A percentile compares a stretch with the other conserved stretches of the same genome.
These are phyloP conservation scores for Barnardius zonarius DNA, from an alignment of 2,113 vertebrate species.

Conservation along the genomic window DNA sequence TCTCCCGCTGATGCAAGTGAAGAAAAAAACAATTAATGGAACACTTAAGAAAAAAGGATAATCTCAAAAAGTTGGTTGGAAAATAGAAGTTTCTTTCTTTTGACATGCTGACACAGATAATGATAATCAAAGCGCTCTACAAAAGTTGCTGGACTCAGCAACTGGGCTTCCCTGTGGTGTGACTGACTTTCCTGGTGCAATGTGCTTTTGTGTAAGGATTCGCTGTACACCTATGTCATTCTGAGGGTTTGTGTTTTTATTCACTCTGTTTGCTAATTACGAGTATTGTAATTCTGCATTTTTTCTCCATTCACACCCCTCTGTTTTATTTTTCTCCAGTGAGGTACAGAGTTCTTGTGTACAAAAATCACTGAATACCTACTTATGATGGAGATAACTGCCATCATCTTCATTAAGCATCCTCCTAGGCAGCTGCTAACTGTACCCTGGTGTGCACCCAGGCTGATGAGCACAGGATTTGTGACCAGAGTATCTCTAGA, in stretches of 20 bases:
- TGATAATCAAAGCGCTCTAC: not conserved
- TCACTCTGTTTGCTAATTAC: not conserved
- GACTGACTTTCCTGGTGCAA: not conserved
- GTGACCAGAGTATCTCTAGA: not conserved
- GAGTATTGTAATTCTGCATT: not conserved
- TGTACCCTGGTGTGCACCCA: not conserved
- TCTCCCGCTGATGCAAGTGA: slow-evolving; percentile 67
- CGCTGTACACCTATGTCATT: not conserved
- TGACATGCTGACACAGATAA: not conserved
- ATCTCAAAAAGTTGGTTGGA: slow-evolving; percentile 39
- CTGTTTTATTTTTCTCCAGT: not conserved
- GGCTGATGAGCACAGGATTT: not conserved
- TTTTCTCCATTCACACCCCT: not conserved
- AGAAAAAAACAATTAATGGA: slow-evolving; percentile 68
- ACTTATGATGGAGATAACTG: not conserved
- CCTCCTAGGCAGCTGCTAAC: not conserved
- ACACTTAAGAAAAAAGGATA: slow-evolving; percentile 48
- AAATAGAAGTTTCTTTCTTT: slow-evolving; percentile 13
- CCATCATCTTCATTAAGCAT: not conserved
- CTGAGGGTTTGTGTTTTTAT: rapidly evolving
- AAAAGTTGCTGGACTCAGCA: not conserved
- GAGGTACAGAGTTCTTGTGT: not conserved
- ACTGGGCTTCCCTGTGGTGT: not conserved
- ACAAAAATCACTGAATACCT: not conserved
- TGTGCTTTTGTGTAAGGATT: not conserved